These are phyloP conservation scores for Empidonax alnorum DNA, from an alignment of 2,113 vertebrate genomes.

Conservation along the genomic window DNA sequence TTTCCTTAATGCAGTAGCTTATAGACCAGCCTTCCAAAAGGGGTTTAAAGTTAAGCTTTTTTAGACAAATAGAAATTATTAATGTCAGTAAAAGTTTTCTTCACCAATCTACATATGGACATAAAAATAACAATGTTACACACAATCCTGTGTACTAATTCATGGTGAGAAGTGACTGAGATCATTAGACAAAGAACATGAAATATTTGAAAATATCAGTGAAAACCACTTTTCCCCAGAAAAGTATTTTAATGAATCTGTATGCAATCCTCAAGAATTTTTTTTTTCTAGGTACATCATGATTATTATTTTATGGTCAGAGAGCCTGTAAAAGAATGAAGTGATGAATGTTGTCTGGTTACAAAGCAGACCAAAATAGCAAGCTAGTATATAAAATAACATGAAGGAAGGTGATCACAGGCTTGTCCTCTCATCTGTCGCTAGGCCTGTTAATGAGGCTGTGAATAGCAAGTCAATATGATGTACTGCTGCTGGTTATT, in stretches of 20 bases:
- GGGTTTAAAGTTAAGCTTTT: constrained; percentile 46
- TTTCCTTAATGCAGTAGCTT: constrained; percentile 49
- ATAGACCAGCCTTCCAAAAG: neutral
- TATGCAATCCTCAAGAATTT: neutral
- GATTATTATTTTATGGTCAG: neutral
- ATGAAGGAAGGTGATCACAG: neutral
- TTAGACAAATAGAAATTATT: constrained; percentile 31
- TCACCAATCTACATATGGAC: neutral
- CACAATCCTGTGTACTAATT: neutral
- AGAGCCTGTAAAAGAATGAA: neutral
- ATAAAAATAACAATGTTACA: neutral
- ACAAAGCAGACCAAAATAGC: neutral
- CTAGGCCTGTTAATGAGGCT: constrained; percentile 5
- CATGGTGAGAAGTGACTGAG: neutral
- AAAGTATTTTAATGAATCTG: neutral
- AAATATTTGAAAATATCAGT: neutral
- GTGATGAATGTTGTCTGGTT: neutral
- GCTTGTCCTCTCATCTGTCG: neutral
- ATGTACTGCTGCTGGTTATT: neutral
- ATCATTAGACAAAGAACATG: neutral
- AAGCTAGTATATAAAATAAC: neutral
- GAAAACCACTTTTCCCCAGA: neutral
- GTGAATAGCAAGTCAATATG: constrained; percentile 35
- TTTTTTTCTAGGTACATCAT: neutral
- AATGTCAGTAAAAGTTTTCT: neutral